Base-by-base conservation (phyloP, 2,113 vertebrate genomes). In the Ictalurus punctatus region DNA sequence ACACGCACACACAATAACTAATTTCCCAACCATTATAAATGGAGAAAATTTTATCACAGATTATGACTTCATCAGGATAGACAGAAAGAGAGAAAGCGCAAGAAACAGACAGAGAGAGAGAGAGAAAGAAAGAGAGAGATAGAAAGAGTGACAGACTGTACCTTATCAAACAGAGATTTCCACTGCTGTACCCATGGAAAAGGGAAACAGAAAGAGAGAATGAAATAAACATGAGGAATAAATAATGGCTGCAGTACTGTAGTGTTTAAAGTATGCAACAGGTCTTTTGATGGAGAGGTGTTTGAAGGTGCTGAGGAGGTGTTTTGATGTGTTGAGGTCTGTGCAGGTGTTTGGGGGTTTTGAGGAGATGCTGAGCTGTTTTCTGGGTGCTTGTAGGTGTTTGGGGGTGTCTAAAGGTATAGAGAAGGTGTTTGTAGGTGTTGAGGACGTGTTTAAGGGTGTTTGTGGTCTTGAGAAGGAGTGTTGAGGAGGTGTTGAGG, bases 131-230 rank as follows among this genome's bases (percentile, higher is more conserved):
- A 88, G 69, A 85, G 63, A 81, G 81, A 73, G 40, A 40, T 59
- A 87, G 63, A 87, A 76, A 86, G 40, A 69, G 37, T 37, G 30
- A 23, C 34, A 65, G 19, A 48, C 25, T 71, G 6, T 90, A 84
- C 58, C 82, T 79, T 79, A 71, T 88, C 82, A 84, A 84, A 83
- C 30, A 87, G 82, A 84, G 69, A 84, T 73, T 87, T 83, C 85
- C 85, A 87, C 67, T 87, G 14, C 89, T 89, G 88, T 74, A 76
- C 27, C 56, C 9, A 23, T 37, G 1, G 3, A 48, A 34, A 4
- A 63, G 16, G 34, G 12, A 48, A 25, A 79, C 1, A 23, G 76
- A 65, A 1, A 88, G 17, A 89, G 69, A 86, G 56, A 82, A 23
- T 30, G 78, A 82, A 74, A 81, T n/a, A 67, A 16, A 83, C 1